These are phyloP conservation scores for Nomada fucata DNA, from an alignment of 2,888 invertebrate species.

Conservation along the genomic window DNA sequence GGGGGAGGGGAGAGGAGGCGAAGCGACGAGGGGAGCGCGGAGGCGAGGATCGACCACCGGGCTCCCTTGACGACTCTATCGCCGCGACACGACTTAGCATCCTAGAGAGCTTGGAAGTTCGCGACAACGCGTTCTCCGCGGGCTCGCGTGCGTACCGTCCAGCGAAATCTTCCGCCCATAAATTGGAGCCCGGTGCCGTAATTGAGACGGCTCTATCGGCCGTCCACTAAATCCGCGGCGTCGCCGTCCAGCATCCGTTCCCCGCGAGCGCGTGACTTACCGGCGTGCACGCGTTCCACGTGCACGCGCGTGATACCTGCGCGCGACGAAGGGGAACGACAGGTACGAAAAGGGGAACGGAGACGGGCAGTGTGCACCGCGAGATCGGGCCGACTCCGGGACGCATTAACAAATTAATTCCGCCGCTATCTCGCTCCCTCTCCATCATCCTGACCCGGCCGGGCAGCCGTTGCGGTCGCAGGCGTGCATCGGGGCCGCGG, in stretches of 20 bases:
- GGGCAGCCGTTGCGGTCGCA: slow-evolving; percentile 47
- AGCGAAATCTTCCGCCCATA: slow-evolving; percentile 63
- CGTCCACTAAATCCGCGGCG: slow-evolving; percentile 61
- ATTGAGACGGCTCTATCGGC: slow-evolving; percentile 72
- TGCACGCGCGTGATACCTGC: slow-evolving; percentile 21
- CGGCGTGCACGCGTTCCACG: slow-evolving; percentile 57
- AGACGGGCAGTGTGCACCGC: not conserved
- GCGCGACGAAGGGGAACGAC: not conserved
- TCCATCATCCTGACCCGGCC: slow-evolving; percentile 46
- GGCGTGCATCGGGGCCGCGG: slow-evolving; percentile 44
- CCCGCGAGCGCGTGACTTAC: slow-evolving; percentile 60
- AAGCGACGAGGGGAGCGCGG: not conserved
- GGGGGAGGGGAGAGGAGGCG: not conserved
- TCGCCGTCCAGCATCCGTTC: slow-evolving; percentile 60
- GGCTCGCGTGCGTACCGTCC: slow-evolving; percentile 16
- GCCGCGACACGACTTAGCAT: slow-evolving; percentile 12
- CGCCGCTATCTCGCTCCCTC: slow-evolving; percentile 64
- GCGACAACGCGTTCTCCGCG: not conserved
- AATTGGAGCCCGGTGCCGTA: slow-evolving; percentile 61
- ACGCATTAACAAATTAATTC: slow-evolving; percentile 74
- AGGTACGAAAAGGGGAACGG: not conserved
- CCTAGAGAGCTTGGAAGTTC: slow-evolving; percentile 42
- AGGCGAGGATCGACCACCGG: not conserved
- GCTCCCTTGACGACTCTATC: slow-evolving; percentile 54
- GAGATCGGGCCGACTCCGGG: slow-evolving; percentile 27